A percentile compares a stretch with the other conserved stretches of the same genome.
Conservation (phyloP, 2,797 vertebrate species). For the Oryzias sinensis region DNA sequence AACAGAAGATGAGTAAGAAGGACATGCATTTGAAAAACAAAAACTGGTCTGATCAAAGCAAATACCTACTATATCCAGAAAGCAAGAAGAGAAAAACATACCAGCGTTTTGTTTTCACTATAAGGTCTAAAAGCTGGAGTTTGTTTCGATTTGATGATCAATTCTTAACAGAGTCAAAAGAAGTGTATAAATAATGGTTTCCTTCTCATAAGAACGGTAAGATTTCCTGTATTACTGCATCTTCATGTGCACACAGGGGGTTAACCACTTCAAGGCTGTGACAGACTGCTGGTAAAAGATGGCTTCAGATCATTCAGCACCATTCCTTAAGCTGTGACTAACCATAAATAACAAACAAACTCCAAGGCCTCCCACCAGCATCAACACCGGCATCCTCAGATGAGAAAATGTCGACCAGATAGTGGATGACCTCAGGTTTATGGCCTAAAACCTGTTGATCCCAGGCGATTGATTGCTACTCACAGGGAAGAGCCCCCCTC, state of each 20-base stretch:
- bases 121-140: no score
- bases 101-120: background rate
- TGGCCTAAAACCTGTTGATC: slow-evolving; percentile 78
- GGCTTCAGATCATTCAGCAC: slow-evolving; percentile 70
- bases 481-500: slow-evolving; percentile 33
- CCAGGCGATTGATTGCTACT: slow-evolving; percentile 72
- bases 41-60: slow-evolving; percentile 37
- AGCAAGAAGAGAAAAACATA: slow-evolving; percentile 23
- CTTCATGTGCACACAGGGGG: slow-evolving; percentile 25
- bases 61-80: slow-evolving; percentile 25
- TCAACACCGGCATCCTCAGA: slow-evolving; percentile 59
- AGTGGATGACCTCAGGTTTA: slow-evolving; percentile 81
- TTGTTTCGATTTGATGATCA: background rate
- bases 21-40: slow-evolving; percentile 28
- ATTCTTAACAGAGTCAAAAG: background rate
- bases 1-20: slow-evolving; percentile 37
- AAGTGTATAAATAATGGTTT: background rate
- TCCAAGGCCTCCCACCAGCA: slow-evolving; percentile 75
- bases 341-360: slow-evolving; percentile 82
- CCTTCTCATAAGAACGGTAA: background rate
- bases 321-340: slow-evolving; percentile 77
- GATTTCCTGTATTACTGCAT: background rate
- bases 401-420: slow-evolving; percentile 73
- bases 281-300: slow-evolving; percentile 64
- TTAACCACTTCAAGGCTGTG: slow-evolving; percentile 48